Conservation (phyloP, 2,797 vertebrate species). For the Mus minutoides region DNA sequence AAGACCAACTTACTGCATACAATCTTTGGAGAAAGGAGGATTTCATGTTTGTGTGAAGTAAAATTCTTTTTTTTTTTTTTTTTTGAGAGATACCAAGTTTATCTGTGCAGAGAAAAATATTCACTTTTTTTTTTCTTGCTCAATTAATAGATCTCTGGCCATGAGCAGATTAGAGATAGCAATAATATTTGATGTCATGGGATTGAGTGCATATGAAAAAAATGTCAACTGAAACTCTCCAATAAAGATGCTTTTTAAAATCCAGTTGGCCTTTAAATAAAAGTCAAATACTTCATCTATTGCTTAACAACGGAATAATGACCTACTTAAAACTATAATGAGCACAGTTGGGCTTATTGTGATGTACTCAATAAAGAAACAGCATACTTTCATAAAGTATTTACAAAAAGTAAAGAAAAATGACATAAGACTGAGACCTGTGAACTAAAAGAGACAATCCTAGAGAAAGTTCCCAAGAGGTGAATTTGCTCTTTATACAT, state of each 20-base stretch:
- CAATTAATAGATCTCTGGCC: neutral
- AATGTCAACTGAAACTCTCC: neutral
- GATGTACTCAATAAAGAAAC: neutral
- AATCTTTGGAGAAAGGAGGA: neutral
- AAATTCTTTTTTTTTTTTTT: conserved; percentile 10
- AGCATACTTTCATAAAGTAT: neutral
- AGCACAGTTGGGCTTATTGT: neutral
- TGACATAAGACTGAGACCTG: neutral
- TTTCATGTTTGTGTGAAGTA: neutral
- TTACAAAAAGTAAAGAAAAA: conserved; percentile 10
- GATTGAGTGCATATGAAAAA: neutral
- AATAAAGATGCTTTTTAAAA: neutral
- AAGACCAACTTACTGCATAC: neutral
- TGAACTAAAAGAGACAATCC: neutral
- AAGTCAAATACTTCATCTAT: neutral
- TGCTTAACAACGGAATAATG: conserved; percentile 7
- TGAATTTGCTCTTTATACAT: neutral
- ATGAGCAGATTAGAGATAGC: neutral
- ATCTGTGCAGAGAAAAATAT: neutral
- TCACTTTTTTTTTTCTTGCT: neutral
- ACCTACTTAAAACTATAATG: neutral
- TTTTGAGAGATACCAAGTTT: neutral
- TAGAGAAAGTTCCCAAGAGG: neutral
- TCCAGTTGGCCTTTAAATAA: neutral
- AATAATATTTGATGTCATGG: neutral